A percentile compares a stretch with the other conserved stretches of the same genome.
phyloP scores from a whole-genome alignment of 1,140 invertebrate genomes.

The Dolichoris vasculosae region DNA sequence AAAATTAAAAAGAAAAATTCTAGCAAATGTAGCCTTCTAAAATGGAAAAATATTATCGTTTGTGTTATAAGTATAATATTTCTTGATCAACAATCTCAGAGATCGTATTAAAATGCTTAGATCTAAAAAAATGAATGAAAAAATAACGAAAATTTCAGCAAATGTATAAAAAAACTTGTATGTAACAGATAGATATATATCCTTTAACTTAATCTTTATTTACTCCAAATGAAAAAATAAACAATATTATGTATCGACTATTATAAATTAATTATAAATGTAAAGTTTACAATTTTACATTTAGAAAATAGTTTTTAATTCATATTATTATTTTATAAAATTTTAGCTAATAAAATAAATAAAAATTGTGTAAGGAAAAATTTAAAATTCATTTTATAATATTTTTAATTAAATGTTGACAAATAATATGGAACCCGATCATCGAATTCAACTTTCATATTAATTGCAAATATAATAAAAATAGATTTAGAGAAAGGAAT shows the following conservation, averaged over 20 bases:
- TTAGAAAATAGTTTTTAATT: neutral
- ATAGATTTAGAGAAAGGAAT: slow-evolving; percentile 29
- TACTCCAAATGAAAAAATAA: neutral
- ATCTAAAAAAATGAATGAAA: neutral
- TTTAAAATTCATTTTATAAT: neutral
- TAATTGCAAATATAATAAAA: slow-evolving; percentile 35
- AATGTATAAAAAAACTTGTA: neutral
- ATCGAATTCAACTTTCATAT: slow-evolving; percentile 45
- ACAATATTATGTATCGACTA: neutral
- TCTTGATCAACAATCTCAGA: neutral
- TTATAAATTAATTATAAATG: neutral
- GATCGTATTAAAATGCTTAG: neutral
- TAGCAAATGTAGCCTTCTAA: slow-evolving; percentile 1
- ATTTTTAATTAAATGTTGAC: slow-evolving; percentile 25
- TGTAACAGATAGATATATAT: neutral
- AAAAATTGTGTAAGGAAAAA: neutral
- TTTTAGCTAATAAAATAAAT: too few species aligned
- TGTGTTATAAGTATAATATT: neutral
- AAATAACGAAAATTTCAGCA: neutral
- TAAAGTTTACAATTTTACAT: neutral
- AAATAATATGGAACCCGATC: slow-evolving; percentile 23
- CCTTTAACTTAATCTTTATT: slow-evolving; percentile 20
- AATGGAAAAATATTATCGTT: slow-evolving; percentile 26
- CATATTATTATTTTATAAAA: too few species aligned
- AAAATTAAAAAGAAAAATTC: slow-evolving; percentile 25